These are phyloP conservation scores for Axinella damicornis DNA, from an alignment of 37 sponge, comb jelly and placozoan species.

Conservation along the genomic window DNA sequence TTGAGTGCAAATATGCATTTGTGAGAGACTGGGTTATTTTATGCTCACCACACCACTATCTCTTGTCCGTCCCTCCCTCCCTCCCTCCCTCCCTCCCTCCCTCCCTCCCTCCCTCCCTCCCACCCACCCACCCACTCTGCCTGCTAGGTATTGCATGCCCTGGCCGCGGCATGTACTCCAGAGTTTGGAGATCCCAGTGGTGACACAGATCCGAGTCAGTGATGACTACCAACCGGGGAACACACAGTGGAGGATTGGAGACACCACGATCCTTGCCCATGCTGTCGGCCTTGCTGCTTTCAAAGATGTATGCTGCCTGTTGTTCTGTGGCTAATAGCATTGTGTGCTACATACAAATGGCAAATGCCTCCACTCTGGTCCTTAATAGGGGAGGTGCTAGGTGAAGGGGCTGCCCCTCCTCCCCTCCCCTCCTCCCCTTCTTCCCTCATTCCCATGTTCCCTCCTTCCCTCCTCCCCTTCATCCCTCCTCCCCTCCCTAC, in stretches of 20 bases:
- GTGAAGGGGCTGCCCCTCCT: no score
- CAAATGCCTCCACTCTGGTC: not conserved
- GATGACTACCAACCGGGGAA: slow-evolving; percentile 82
- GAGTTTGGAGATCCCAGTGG: slow-evolving; percentile 55
- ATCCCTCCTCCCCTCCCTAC: no score
- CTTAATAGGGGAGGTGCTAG: no score
- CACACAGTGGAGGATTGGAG: slow-evolving; percentile 83
- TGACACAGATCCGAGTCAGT: slow-evolving; percentile 80
- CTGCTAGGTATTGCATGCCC: slow-evolving; percentile 80
- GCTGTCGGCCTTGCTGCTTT: slow-evolving; percentile 79
- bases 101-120: no score
- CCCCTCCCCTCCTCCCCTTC: no score
- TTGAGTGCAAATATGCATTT: no score
- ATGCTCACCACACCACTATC: no score
- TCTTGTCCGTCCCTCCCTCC: no score
- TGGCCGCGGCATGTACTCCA: slow-evolving; percentile 75
- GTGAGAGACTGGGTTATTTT: no score
- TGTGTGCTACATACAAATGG: not conserved
- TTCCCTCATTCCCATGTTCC: no score
- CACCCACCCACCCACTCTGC: not conserved
- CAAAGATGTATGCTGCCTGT: slow-evolving; percentile 89
- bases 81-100: no score
- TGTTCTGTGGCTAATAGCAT: not conserved
- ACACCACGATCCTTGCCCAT: slow-evolving; percentile 68
- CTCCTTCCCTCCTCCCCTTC: no score